A percentile compares a stretch with the other conserved stretches of the same genome.
Evolutionary conservation across 2,888 invertebrate species (phyloP).

Genomic region (Venustoraphidia nigricollis): DNA sequence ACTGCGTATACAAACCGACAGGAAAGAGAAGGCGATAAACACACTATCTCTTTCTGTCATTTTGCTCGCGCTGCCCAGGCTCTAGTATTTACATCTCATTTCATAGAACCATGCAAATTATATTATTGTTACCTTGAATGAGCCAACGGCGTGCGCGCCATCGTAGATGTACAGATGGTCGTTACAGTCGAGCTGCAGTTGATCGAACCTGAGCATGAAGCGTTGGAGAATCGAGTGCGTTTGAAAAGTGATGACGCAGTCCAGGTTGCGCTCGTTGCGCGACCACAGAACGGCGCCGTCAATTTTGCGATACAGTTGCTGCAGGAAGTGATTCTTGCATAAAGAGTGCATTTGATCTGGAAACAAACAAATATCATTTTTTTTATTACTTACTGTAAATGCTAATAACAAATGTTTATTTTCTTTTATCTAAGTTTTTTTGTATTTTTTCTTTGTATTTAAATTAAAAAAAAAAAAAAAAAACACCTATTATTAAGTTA

Average conservation of each 20-base stretch:
- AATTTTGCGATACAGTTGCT: slow-evolving; percentile 77
- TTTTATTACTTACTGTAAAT: slow-evolving; percentile 1
- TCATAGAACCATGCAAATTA: too few species aligned
- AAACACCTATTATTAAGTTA: too few species aligned
- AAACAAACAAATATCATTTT: slow-evolving; percentile 20
- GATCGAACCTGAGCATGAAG: slow-evolving; percentile 87
- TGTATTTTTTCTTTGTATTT: too few species aligned
- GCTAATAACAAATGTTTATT: too few species aligned
- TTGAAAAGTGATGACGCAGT: slow-evolving; percentile 87
- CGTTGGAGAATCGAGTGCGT: slow-evolving; percentile 87
- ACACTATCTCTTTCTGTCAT: too few species aligned
- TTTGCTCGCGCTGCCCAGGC: too few species aligned
- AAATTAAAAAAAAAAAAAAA: too few species aligned
- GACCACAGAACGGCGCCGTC: slow-evolving; percentile 85
- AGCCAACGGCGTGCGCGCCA: slow-evolving; percentile 78
- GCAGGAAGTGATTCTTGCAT: slow-evolving; percentile 81
- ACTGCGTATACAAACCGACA: too few species aligned
- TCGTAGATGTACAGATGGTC: slow-evolving; percentile 88
- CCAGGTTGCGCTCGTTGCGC: slow-evolving; percentile 77
- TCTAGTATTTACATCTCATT: too few species aligned
- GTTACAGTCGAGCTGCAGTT: slow-evolving; percentile 83
- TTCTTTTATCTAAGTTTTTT: too few species aligned
- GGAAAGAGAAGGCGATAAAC: too few species aligned
- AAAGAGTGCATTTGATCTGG: slow-evolving; percentile 79
- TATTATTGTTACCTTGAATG: slow-evolving; percentile 52